Evolutionary conservation across 2,113 vertebrate species (phyloP).

Genomic region (Daubentonia madagascariensis): DNA sequence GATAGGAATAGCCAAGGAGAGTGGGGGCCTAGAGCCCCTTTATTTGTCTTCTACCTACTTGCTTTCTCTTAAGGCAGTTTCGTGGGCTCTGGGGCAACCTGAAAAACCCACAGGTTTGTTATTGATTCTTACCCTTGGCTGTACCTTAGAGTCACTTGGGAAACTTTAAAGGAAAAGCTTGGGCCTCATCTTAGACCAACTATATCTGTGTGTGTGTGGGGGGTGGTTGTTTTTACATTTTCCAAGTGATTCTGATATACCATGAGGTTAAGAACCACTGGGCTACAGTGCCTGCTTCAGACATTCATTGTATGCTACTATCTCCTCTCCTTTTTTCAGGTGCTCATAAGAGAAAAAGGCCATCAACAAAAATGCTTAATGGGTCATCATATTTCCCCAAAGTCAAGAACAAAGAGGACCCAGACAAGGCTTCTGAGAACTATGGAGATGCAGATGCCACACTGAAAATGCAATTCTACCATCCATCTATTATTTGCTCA

Average conservation of each 20-base stretch:
- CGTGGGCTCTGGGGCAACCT: background rate
- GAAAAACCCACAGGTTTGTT: background rate
- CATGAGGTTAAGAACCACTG: background rate
- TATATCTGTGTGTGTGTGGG: background rate
- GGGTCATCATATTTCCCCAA: background rate
- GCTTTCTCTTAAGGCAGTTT: background rate
- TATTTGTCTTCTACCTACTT: background rate
- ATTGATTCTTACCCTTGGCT: background rate
- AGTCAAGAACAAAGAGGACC: constrained; percentile 15
- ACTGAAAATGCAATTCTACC: background rate
- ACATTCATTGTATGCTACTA: background rate
- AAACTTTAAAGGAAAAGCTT: background rate
- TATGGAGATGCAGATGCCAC: background rate
- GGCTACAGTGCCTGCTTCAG: background rate
- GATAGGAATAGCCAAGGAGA: background rate
- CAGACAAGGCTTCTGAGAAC: background rate
- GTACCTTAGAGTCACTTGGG: background rate
- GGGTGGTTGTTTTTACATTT: background rate
- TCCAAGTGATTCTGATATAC: background rate
- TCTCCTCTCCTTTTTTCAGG: background rate
- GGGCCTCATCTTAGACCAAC: background rate
- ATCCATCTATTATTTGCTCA: background rate
- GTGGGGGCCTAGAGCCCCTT: background rate
- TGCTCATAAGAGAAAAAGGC: background rate
- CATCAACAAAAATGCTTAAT: background rate